Evolutionary conservation across 2,113 vertebrate species (phyloP).

Genomic region (Stegostoma tigrinum): DNA sequence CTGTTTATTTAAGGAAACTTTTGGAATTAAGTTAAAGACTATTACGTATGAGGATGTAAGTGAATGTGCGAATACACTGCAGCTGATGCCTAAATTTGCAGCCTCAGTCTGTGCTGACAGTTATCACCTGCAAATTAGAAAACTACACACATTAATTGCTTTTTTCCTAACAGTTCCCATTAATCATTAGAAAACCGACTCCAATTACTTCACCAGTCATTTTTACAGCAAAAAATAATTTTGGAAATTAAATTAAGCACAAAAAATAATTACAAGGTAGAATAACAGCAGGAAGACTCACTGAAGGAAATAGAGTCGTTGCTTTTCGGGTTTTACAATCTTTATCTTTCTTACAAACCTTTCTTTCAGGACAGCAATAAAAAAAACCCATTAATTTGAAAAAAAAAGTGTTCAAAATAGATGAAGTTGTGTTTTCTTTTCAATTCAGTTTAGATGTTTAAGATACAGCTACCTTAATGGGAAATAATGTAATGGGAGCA

Average conservation of each 20-base stretch:
- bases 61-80: constrained; percentile 4
- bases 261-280: neutral
- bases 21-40: constrained; percentile 19
- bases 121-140: constrained; percentile 31
- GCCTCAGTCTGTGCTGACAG: constrained; percentile 11
- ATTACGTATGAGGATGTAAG: constrained; percentile 23
- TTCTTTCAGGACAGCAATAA: neutral
- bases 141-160: constrained; percentile 33
- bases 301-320: neutral
- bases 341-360: neutral
- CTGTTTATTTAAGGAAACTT: constrained; percentile 33
- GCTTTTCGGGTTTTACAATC: neutral
- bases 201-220: constrained; percentile 23
- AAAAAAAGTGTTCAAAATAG: neutral
- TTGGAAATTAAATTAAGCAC: constrained; percentile 18
- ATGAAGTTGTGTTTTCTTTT: neutral
- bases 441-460: neutral
- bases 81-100: neutral
- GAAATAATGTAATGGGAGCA: neutral
- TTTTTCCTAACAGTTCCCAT: constrained; percentile 24
- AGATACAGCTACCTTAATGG: neutral
- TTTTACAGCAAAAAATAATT: constrained; percentile 24
- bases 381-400: neutral
- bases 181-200: constrained; percentile 18
- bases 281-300: neutral